These are phyloP conservation scores for Prionailurus viverrinus DNA, from an alignment of 2,113 vertebrate species.

Conservation along the genomic window DNA sequence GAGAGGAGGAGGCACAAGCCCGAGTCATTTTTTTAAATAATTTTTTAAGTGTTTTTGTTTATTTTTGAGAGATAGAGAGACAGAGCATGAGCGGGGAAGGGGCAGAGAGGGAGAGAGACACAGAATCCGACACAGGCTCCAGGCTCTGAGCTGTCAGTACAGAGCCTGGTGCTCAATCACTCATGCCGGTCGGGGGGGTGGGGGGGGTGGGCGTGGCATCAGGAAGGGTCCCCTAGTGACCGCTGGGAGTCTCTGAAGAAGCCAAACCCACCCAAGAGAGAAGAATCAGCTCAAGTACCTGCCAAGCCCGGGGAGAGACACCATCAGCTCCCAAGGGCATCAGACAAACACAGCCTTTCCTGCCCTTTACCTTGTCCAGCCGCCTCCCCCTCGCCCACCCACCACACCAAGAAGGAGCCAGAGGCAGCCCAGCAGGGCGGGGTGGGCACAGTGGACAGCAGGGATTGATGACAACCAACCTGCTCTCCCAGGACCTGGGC, in stretches of 20 bases:
- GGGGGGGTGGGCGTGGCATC: background rate
- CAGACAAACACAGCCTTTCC: background rate
- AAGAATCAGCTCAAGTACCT: background rate
- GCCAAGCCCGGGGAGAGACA: background rate
- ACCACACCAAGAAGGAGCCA: background rate
- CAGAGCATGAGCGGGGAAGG: too few relatives aligned
- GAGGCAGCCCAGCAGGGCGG: background rate
- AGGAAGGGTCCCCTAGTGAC: background rate
- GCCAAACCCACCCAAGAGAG: background rate
- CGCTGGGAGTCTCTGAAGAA: background rate
- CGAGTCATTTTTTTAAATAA: background rate
- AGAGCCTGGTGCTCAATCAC: background rate
- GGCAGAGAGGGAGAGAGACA: too few relatives aligned
- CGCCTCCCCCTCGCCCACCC: fast-evolving
- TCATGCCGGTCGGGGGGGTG: too few relatives aligned
- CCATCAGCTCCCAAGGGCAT: background rate
- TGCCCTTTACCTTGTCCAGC: background rate
- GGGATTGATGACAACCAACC: background rate
- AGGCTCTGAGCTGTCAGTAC: too few relatives aligned
- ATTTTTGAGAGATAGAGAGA: too few relatives aligned
- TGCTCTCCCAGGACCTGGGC: background rate
- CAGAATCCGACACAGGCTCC: too few relatives aligned
- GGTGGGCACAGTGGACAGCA: background rate
- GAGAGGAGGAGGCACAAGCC: background rate
- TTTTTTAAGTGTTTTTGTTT: too few relatives aligned